Evolutionary conservation across 2,797 vertebrate genomes (phyloP), one percentile per base, ranked within the genome.

Genomic region (Danionella dracula): DNA sequence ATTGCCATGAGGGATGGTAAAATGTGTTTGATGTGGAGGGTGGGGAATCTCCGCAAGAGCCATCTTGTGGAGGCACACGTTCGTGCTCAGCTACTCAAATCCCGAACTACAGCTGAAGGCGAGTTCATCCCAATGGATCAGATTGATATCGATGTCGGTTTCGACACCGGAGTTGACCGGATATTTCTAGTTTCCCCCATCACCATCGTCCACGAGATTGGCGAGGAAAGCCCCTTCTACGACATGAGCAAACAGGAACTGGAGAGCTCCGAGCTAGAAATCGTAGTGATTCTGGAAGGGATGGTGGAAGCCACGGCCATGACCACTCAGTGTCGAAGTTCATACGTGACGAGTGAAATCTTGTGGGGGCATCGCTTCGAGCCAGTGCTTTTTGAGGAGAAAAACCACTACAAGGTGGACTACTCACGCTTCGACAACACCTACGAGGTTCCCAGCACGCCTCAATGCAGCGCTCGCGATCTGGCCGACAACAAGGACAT

Each of bases 241-340:
- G 92, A 95, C 72, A 82, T 97, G 85, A 94, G 83, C 82, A 96
- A 93, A 45, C 94, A 91, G 76, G 93, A 96, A 74, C 78, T 98
- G 75, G 94, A 97, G 84, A 92, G 88, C 0, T 88, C 94, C 1
- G 93, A 96, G 76, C 97, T 98, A 71, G 96, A 98, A 83, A 97
- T 98, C 1, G 94, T 98, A 1, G 96, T 98, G 12, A 98, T 98
- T 59, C 80, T 98, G 21, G 96, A 98, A 78, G 96, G 96, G 62
- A 98, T 98, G 95, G 96, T 98, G 31, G 96, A 98, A 79, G 96
- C 96, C 5, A 98, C 96, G 0, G 92, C 96, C 79, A 98, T 98
- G 96, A 98, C 96, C 0, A 98, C 96, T 0, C 96, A 98, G 82
- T 97, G 94, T 77, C 93, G 96, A 37, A 98, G 95, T 85, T 98